These are phyloP conservation scores for Corynorhinus townsendii DNA, from an alignment of 2,113 vertebrate genomes.

Conservation along the genomic window DNA sequence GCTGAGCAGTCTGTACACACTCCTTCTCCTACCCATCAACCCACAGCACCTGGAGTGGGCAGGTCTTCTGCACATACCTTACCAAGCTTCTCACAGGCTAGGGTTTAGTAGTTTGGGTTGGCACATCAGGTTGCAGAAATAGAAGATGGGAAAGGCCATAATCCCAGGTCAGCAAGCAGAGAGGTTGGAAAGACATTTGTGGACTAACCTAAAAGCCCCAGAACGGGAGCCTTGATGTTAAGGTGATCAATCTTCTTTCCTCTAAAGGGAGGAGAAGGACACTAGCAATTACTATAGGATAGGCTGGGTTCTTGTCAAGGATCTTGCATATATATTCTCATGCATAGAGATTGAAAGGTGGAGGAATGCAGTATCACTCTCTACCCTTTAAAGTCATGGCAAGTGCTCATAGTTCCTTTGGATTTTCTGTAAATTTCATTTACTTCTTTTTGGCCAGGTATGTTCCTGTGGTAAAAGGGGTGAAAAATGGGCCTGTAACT, in stretches of 20 bases:
- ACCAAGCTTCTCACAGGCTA: not conserved
- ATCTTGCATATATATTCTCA: not conserved
- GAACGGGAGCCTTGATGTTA: not conserved
- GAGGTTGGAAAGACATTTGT: not conserved
- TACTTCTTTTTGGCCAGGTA: not conserved
- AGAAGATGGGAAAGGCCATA: not conserved
- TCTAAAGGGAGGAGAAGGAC: not conserved
- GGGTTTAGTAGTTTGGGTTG: not conserved
- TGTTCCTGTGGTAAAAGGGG: not conserved
- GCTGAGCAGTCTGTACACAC: fast-evolving
- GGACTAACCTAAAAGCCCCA: not conserved
- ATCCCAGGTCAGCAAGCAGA: not conserved
- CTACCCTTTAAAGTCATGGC: not conserved
- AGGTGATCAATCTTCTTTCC: not conserved
- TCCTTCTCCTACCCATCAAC: not conserved
- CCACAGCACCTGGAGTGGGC: too few relatives aligned
- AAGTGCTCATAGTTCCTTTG: not conserved
- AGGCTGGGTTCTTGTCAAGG: not conserved
- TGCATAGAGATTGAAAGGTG: not conserved
- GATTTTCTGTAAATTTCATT: not conserved
- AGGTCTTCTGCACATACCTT: not conserved
- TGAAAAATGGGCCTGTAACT: not conserved
- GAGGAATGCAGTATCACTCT: not conserved
- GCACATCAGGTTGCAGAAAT: not conserved
- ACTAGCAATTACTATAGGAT: not conserved